Evolutionary conservation across 2,113 vertebrate genomes (phyloP), one percentile per base, ranked within the genome.

Genomic region (Neogale vison): DNA sequence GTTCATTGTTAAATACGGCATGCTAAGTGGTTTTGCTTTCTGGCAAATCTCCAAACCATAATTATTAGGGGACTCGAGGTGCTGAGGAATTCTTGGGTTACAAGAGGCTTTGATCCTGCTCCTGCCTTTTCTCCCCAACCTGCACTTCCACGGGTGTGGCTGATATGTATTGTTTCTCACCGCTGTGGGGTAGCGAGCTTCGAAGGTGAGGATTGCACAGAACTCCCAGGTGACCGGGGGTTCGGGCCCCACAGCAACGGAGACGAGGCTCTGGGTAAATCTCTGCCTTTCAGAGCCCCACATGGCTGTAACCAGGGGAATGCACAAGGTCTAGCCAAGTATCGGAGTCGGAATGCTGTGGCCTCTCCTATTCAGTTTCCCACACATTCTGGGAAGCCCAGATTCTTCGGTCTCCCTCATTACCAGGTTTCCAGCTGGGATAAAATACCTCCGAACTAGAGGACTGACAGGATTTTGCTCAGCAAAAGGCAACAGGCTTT

Each of bases 31-130:
- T 95, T 98, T 82, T 97, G 93, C 96, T 93, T 76, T 59, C 3
- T 98, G 96, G 97, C 97, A 96, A 85, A 89, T 93, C 36, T 93
- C 98, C 98, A 98, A 96, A 94, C 97, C 95, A 97, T 98, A 98
- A 98, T 98, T 97, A 99, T 98, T 97, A 98, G 98, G 99, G 99
- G 98, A 98, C 97, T 95, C 94, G 97, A 99, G 98, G 98, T 98
- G 98, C 98, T 98, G 97, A 98, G 98, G 98, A 98, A 98, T 96
- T 98, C 98, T 98, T 98, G 89, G 85, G 97, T 99, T 99, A 98
- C 98, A 98, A 97, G 97, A 69, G 67, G 86, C 97, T 98, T 98
- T 98, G 97, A 98, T 97, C 95, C 82, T 90, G 57, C 84, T 95
- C 72, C 83, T 11, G 24, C 12, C 92, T 93, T 96, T 97, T 96